phyloP scores from a whole-genome alignment of 2,113 vertebrate genomes.

The Plecturocebus donacophilus region DNA sequence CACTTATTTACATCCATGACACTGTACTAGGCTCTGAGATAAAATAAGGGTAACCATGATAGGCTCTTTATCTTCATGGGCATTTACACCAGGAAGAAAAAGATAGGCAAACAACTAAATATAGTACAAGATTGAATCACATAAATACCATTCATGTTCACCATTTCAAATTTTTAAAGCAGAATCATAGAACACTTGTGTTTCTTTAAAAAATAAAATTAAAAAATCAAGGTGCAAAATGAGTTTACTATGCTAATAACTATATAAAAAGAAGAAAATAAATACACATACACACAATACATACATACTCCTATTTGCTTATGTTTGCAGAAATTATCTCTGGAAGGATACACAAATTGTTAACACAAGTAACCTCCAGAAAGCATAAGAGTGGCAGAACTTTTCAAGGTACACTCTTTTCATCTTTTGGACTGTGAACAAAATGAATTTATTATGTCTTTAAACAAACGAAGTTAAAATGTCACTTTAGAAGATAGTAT shows the following conservation, averaged over 20 bases:
- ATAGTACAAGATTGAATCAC: constrained; percentile 20
- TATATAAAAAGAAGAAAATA: not conserved
- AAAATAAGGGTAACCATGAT: constrained; percentile 31
- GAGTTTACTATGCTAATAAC: constrained; percentile 2
- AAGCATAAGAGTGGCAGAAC: not conserved
- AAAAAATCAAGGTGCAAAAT: not conserved
- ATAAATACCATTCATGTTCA: not conserved
- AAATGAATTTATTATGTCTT: constrained; percentile 22
- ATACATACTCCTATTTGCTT: not conserved
- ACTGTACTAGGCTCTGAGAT: not conserved
- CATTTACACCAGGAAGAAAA: constrained; percentile 25
- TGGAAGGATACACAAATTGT: not conserved
- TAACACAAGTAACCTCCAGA: constrained; percentile 12
- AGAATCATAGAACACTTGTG: not conserved
- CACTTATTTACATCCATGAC: not conserved
- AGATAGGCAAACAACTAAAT: not conserved
- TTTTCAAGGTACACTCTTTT: not conserved
- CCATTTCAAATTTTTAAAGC: constrained; percentile 16
- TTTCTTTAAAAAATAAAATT: not conserved
- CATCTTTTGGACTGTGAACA: not conserved
- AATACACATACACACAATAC: not conserved
- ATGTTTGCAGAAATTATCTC: not conserved
- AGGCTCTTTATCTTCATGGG: not conserved
- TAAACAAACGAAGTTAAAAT: constrained; percentile 37
- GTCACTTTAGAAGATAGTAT: constrained; percentile 30